Conservation (phyloP, 2,888 invertebrate genomes). For the Sinopyrophorus schimmeli region DNA sequence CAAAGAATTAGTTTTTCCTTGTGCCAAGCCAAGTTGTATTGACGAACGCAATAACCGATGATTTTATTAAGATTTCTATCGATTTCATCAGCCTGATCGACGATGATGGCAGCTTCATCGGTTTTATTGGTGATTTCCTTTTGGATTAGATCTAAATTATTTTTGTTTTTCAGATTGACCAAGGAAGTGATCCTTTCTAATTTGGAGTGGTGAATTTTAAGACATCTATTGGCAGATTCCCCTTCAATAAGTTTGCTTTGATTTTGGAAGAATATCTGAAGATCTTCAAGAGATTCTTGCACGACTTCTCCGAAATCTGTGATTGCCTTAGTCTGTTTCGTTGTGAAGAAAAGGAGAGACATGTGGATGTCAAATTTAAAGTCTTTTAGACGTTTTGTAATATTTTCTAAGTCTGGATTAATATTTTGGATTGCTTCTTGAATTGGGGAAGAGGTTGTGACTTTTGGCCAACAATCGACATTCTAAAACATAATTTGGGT, state of each 20-base stretch:
- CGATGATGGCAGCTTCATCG: background rate
- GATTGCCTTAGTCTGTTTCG: background rate
- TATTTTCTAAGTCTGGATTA: conserved; percentile 11
- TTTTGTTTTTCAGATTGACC: background rate
- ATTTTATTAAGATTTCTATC: conserved; percentile 18
- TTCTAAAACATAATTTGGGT: too few species aligned
- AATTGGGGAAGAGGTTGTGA: conserved; percentile 5
- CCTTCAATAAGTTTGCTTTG: background rate
- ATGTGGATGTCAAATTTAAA: conserved; percentile 10
- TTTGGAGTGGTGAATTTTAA: background rate
- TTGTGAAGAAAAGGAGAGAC: background rate
- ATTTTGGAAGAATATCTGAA: too few species aligned
- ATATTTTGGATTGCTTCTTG: conserved; percentile 15
- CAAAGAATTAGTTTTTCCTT: conserved; percentile 8
- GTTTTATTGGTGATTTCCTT: conserved; percentile 1
- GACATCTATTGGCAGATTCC: background rate
- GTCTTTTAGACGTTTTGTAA: conserved; percentile 7
- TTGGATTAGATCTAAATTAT: background rate
- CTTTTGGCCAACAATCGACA: too few species aligned
- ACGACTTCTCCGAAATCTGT: background rate
- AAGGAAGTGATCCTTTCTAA: background rate
- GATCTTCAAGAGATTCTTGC: background rate
- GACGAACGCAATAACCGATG: conserved; percentile 16
- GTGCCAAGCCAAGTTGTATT: conserved; percentile 14
- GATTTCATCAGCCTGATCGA: conserved; percentile 9